Evolutionary conservation across 2,888 invertebrate genomes (phyloP).

Genomic region (Tipula confusa): DNA sequence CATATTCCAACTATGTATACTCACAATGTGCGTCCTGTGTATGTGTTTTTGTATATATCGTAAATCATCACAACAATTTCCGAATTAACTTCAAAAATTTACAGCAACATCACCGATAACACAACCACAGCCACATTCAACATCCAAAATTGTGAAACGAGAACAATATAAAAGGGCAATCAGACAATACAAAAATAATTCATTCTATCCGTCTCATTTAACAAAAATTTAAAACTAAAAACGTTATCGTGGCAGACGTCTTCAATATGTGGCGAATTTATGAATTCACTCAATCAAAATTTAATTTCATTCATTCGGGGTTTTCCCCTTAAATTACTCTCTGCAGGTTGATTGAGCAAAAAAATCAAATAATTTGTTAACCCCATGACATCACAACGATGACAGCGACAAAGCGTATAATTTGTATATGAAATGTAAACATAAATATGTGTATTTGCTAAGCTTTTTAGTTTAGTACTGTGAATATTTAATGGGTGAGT

Average conservation of each 20-base stretch:
- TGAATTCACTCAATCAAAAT: neutral
- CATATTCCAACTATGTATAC: neutral
- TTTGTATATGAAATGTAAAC: neutral
- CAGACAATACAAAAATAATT: neutral
- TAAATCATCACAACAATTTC: too few relatives aligned
- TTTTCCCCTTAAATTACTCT: neutral
- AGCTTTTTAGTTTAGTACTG: neutral
- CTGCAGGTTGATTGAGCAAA: neutral
- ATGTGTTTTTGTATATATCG: too few relatives aligned
- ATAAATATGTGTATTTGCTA: neutral
- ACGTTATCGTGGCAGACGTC: neutral
- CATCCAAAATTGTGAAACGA: too few relatives aligned
- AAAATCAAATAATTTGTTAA: neutral
- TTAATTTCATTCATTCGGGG: neutral
- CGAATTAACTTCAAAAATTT: neutral
- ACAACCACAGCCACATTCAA: neutral
- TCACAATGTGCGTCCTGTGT: too few relatives aligned
- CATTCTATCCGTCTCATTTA: neutral
- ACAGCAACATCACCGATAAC: neutral
- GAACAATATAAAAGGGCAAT: neutral
- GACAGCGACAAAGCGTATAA: neutral
- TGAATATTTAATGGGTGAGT: neutral
- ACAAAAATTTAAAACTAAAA: neutral
- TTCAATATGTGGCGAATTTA: neutral
- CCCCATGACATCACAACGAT: neutral